A percentile compares a stretch with the other conserved stretches of the same genome.
Evolutionary conservation across 2,113 vertebrate genomes (phyloP).

Genomic region (Lepidothrix coronata): DNA sequence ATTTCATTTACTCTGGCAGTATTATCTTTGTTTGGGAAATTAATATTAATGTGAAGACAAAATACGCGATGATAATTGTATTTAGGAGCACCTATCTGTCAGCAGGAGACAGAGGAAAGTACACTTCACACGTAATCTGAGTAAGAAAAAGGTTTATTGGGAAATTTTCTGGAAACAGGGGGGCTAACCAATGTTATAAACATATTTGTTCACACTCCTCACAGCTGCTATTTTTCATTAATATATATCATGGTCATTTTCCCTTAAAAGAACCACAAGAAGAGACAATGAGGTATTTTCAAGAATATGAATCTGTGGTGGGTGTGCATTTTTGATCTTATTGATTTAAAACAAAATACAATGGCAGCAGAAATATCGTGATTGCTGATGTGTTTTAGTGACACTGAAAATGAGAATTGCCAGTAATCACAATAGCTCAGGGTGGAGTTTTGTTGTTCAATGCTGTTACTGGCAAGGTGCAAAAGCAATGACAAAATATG

Average conservation of each 20-base stretch:
- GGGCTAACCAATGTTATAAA: slow-evolving; percentile 20
- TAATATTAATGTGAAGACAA: slow-evolving; percentile 18
- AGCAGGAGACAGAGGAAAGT: slow-evolving; percentile 2
- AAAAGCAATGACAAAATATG: slow-evolving; percentile 30
- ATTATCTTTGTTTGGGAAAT: slow-evolving; percentile 42
- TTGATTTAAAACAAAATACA: background rate
- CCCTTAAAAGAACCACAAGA: slow-evolving; percentile 21
- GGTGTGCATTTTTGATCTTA: slow-evolving; percentile 36
- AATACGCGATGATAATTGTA: slow-evolving; percentile 18
- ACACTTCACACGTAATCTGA: background rate
- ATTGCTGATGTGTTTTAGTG: background rate
- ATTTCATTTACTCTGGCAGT: slow-evolving; percentile 32
- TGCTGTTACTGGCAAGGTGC: slow-evolving; percentile 21
- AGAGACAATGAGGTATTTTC: slow-evolving; percentile 21
- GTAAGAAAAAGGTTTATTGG: background rate
- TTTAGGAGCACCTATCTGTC: slow-evolving; percentile 34
- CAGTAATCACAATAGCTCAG: background rate
- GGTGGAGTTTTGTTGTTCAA: background rate
- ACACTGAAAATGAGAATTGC: slow-evolving; percentile 30
- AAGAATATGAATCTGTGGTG: slow-evolving; percentile 8
- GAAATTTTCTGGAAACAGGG: slow-evolving; percentile 47
- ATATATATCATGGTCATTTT: slow-evolving; percentile 40
- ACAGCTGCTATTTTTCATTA: background rate
- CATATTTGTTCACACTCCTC: background rate
- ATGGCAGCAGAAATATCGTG: background rate